phyloP scores from a whole-genome alignment of 37 sponge, comb jelly and placozoan genomes.

The Bolinopsis microptera region DNA sequence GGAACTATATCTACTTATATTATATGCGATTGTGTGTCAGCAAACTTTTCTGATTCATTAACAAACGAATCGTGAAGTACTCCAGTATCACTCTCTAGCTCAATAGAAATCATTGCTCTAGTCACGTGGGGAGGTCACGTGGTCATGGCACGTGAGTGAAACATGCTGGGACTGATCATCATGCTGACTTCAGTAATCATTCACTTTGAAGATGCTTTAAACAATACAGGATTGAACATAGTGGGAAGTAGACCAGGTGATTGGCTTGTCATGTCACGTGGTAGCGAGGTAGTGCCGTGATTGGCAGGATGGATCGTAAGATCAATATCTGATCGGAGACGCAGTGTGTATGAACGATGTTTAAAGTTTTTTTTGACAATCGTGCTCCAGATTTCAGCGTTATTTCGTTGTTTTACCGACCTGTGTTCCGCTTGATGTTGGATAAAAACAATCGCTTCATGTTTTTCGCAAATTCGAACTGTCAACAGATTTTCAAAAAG shows the following conservation, averaged over 20 bases:
- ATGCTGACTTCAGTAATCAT: not conserved
- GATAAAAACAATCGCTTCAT: not conserved
- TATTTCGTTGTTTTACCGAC: not conserved
- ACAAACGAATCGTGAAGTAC: not conserved
- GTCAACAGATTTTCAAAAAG: not conserved
- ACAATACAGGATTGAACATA: not conserved
- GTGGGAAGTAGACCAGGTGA: not conserved
- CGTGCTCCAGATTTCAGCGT: not conserved
- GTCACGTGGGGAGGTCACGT: not conserved
- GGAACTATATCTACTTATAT: no score
- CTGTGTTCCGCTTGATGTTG: no score
- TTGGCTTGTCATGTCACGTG: not conserved
- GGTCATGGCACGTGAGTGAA: not conserved
- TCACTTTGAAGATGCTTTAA: not conserved
- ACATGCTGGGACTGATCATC: not conserved
- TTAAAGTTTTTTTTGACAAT: not conserved
- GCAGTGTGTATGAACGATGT: not conserved
- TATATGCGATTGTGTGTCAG: not conserved
- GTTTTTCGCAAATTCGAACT: not conserved
- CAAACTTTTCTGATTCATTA: not conserved
- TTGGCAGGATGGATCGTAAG: not conserved
- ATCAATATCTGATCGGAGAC: not conserved
- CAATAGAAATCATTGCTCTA: not conserved
- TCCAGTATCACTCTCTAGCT: not conserved
- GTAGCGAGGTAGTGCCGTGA: not conserved